phyloP scores from a whole-genome alignment of 2,888 invertebrate genomes.

The Cheilosia scutellata region DNA sequence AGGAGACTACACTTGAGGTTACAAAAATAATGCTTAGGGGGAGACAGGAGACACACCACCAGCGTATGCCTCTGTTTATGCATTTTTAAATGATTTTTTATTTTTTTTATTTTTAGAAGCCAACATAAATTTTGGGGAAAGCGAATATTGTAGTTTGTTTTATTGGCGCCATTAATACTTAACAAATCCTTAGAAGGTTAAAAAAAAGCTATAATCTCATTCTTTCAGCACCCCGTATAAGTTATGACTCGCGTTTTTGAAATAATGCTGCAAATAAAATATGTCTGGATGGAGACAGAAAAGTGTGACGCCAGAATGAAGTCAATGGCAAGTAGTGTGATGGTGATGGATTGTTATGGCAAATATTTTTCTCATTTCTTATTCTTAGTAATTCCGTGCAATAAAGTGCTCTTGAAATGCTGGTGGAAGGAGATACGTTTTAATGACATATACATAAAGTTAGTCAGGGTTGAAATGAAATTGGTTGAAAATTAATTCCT shows the following conservation, averaged over 20 bases:
- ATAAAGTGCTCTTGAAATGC: too few relatives aligned
- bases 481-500: too few relatives aligned
- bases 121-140: not conserved
- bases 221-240: constrained; percentile 8
- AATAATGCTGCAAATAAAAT: constrained; percentile 39
- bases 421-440: too few relatives aligned
- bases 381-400: too few relatives aligned
- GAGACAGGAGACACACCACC: constrained; percentile 8
- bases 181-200: constrained; percentile 43
- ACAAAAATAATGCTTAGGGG: not conserved
- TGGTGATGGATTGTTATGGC: too few relatives aligned
- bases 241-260: constrained; percentile 1
- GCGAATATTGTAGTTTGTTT: constrained; percentile 1
- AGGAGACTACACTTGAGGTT: constrained; percentile 14
- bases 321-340: too few relatives aligned
- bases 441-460: too few relatives aligned
- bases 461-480: too few relatives aligned
- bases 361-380: too few relatives aligned
- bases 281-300: not conserved
- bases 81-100: constrained; percentile 28
- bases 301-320: too few relatives aligned
- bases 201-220: constrained; percentile 34
- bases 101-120: constrained; percentile 34
- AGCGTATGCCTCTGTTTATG: constrained; percentile 27
- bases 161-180: constrained; percentile 38